Conservation (phyloP, 2,113 vertebrate genomes). For the Myrmecophaga tridactyla region DNA sequence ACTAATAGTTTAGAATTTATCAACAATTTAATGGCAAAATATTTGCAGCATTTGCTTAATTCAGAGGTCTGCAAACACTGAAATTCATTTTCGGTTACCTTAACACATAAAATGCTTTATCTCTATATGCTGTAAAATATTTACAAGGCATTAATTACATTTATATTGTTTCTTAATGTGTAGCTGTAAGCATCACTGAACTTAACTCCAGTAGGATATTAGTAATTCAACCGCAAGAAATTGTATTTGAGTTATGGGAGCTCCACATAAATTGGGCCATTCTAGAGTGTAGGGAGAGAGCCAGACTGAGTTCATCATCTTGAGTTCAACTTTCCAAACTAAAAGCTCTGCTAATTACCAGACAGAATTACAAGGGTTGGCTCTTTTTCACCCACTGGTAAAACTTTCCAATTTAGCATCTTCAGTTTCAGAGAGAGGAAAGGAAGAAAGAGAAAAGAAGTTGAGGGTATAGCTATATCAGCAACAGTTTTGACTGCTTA, state of each 20-base stretch:
- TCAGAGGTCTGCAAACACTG: constrained; percentile 1
- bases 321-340: not conserved
- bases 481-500: constrained; percentile 9
- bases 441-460: not conserved
- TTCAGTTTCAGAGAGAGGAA: not conserved
- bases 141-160: not conserved
- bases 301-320: not conserved
- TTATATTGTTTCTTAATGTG: not conserved
- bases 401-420: not conserved
- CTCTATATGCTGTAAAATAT: not conserved
- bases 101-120: not conserved
- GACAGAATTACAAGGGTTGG: not conserved
- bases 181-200: not conserved
- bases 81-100: not conserved
- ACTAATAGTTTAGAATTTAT: not conserved
- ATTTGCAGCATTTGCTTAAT: not conserved
- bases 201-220: not conserved
- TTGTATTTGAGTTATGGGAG: not conserved
- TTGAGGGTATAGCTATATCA: not conserved
- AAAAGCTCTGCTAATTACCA: not conserved
- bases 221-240: not conserved
- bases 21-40: not conserved
- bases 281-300: not conserved
- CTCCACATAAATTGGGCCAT: not conserved
- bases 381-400: not conserved